Evolutionary conservation across 1,140 invertebrate species (phyloP), one percentile per base, ranked within the genome.

Genomic region (Drosophila elegans): DNA sequence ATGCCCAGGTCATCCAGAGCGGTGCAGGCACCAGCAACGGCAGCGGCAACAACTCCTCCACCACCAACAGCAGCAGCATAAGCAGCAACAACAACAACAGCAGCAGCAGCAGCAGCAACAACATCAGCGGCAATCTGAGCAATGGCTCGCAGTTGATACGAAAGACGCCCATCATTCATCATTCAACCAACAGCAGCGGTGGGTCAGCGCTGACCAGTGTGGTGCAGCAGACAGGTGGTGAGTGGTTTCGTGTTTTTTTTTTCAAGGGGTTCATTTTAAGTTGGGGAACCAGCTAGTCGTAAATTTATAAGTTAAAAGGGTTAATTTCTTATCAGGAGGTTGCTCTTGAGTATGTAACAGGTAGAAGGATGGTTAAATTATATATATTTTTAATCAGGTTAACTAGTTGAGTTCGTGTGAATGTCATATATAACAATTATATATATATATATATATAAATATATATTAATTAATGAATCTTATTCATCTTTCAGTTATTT

Each of bases 1-100:
- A 90, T 66, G 86, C 90, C 66, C 90, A 91, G 73, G 90, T 90
- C 53, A 91, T 91, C 67, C 90, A 91, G 56, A 84, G 88, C 68
- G 89, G 78, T 88, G 81, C 89, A 61, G 80, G 84, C 84, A 88
- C 84, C 84, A 89, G 80, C 61, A 81, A 56, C 56, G 80, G 59
- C 53, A 74, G 42, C 52, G 68, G 46, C 57, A 86, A 32, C 62
- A 21, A 45, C 49, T 45, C 59, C 38, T 39, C 16, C 56, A 27
- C 59, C 38, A 42, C 16, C 56, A 27, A 25, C 36, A 53, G 7
- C 27, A 66, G 10, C 48, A 55, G 25, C n/a, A n/a, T n/a, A n/a
- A n/a, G n/a, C 55, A 54, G 16, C 54, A 73, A 16, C 48, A 51
- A n/a, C 7, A 34, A 29, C 5, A 76, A 21, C 67, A 67, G 10